Percentiles rank a stretch among this genome's conserved stretches.
Conservation (phyloP, 2,888 invertebrate genomes). For the Atrina japonica region DNA sequence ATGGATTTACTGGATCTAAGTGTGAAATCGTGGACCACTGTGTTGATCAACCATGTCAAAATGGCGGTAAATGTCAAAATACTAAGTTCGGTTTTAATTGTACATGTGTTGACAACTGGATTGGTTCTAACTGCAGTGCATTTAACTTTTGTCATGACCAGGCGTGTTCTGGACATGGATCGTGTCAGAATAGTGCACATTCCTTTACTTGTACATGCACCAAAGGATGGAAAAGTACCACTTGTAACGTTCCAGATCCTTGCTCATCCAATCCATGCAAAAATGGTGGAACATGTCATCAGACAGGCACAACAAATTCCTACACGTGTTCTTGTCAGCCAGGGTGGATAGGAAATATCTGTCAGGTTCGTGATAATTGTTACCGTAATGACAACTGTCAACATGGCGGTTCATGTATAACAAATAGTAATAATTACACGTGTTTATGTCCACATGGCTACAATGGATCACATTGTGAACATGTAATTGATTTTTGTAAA, state of each 20-base stretch:
- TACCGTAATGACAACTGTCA: neutral
- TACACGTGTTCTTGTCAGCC: slow-evolving; percentile 12
- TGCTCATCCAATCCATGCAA: neutral
- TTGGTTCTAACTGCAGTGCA: slow-evolving; percentile 8
- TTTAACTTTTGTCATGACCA: slow-evolving; percentile 8
- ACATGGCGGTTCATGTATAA: slow-evolving; percentile 1
- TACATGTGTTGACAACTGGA: slow-evolving; percentile 27
- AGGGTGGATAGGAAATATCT: slow-evolving; percentile 13
- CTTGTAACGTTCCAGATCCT: neutral
- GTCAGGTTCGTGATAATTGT: slow-evolving; percentile 4
- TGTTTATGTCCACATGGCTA: slow-evolving; percentile 18
- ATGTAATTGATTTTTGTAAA: no score
- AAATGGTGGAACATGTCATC: neutral
- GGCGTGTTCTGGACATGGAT: slow-evolving; percentile 23
- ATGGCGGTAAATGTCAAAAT: slow-evolving; percentile 25
- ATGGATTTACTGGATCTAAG: neutral
- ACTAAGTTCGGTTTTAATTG: slow-evolving; percentile 4
- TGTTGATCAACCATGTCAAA: slow-evolving; percentile 11
- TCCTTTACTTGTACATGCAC: slow-evolving; percentile 3
- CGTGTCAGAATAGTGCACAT: neutral
- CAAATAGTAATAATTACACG: neutral
- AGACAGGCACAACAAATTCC: no score
- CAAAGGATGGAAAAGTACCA: slow-evolving; percentile 1
- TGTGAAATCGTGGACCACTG: slow-evolving; percentile 23
- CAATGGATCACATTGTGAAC: slow-evolving; percentile 10